A percentile compares a stretch with the other conserved stretches of the same genome.
Evolutionary conservation across 2,797 vertebrate genomes (phyloP).

Genomic region (Silurus aristotelis): DNA sequence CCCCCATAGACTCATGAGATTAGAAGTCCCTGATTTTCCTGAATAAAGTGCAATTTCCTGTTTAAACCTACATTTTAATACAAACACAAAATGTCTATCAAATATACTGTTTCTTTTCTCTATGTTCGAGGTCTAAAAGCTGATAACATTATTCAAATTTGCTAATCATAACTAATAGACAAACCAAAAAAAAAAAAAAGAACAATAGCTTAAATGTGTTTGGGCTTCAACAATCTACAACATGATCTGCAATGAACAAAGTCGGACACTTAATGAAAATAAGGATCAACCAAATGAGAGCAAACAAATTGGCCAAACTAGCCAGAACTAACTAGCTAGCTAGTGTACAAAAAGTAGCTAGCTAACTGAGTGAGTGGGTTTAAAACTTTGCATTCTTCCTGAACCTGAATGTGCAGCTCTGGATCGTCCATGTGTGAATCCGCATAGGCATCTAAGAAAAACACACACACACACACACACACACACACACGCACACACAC

Average conservation of each 20-base stretch:
- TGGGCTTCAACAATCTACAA: neutral
- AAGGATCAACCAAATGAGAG: neutral
- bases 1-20: neutral
- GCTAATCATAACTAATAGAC: neutral
- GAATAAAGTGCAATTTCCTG: neutral
- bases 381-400: slow-evolving; percentile 63
- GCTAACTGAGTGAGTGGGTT: neutral
- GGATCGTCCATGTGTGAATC: slow-evolving; percentile 60
- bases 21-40: neutral
- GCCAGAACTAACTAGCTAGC: neutral
- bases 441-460: slow-evolving; percentile 51
- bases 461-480: neutral
- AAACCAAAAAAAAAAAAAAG: neutral
- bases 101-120: neutral
- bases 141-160: neutral
- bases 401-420: slow-evolving; percentile 60
- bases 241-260: neutral
- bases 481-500: too few species aligned
- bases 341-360: neutral
- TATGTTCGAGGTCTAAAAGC: neutral
- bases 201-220: neutral
- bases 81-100: neutral
- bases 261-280: neutral
- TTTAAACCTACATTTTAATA: neutral
- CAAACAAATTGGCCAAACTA: neutral